phyloP scores from a whole-genome alignment of 2,113 vertebrate genomes.

The Nansenia antarctica region DNA sequence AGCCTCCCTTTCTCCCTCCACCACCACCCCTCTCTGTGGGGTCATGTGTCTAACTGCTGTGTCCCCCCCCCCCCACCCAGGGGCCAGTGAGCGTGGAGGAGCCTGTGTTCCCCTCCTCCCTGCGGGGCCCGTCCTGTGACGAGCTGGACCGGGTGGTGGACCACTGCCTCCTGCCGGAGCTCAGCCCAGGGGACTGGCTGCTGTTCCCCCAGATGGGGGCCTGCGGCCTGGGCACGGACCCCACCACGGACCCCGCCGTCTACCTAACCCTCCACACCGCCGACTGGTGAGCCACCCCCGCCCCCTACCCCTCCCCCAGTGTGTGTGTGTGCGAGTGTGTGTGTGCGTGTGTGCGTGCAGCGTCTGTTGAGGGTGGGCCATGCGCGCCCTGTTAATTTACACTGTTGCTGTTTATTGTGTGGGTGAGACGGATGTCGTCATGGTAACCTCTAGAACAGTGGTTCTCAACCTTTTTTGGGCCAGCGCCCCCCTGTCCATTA shows the following conservation, averaged over 20 bases:
- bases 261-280: conserved; percentile 91
- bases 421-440: too few relatives aligned
- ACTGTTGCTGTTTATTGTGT: too few relatives aligned
- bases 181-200: conserved; percentile 95
- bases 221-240: conserved; percentile 82
- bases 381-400: neutral
- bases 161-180: conserved; percentile 90
- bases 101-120: conserved; percentile 89
- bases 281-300: too few relatives aligned
- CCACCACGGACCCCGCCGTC: conserved; percentile 77
- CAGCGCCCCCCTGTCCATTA: too few relatives aligned
- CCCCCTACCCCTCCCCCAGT: neutral
- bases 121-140: conserved; percentile 95
- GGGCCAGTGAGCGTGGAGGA: conserved; percentile 70
- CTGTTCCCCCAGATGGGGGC: conserved; percentile 94
- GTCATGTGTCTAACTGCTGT: neutral
- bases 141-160: conserved; percentile 94
- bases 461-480: too few relatives aligned
- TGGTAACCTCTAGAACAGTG: too few relatives aligned
- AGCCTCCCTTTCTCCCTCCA: too few relatives aligned
- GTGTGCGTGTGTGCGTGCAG: too few relatives aligned
- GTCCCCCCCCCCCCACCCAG: conserved; percentile 37
- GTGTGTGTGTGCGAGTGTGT: neutral
- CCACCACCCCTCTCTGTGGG: too few relatives aligned
- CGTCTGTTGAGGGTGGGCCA: neutral